Conservation (phyloP, 2,113 vertebrate genomes). For the Manacus vitellinus region DNA sequence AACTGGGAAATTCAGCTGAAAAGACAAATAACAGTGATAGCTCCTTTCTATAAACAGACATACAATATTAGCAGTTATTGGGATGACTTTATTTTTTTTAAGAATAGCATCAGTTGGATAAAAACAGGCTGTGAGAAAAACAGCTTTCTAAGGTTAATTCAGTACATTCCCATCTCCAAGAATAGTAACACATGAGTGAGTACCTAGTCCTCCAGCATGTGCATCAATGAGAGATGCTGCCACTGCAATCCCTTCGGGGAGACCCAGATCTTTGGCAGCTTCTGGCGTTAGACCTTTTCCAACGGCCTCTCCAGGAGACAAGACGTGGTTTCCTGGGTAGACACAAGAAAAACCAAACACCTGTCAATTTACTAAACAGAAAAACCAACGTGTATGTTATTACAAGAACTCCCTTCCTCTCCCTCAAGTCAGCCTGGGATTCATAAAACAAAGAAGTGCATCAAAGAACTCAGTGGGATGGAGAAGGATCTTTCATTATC, state of each 20-base stretch:
- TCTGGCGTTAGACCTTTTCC: slow-evolving; percentile 83
- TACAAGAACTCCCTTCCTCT: neutral
- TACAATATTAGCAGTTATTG: neutral
- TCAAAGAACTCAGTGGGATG: slow-evolving; percentile 12
- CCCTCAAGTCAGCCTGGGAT: neutral
- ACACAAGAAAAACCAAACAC: slow-evolving; percentile 68
- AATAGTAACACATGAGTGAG: neutral
- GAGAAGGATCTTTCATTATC: neutral
- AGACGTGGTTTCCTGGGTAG: slow-evolving; percentile 82
- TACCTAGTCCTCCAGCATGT: slow-evolving; percentile 97
- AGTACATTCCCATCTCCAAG: neutral
- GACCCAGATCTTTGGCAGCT: slow-evolving; percentile 84
- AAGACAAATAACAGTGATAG: neutral
- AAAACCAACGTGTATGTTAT: slow-evolving; percentile 20
- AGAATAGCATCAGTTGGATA: neutral
- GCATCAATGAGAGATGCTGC: slow-evolving; percentile 93
- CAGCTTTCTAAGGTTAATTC: neutral
- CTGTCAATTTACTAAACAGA: slow-evolving; percentile 59
- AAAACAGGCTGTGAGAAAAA: neutral
- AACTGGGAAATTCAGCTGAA: neutral
- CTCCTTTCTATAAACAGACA: neutral
- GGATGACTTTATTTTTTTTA: neutral
- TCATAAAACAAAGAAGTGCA: neutral
- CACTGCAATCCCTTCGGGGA: slow-evolving; percentile 85
- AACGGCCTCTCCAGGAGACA: slow-evolving; percentile 85